Evolutionary conservation across 2,797 vertebrate species (phyloP), one percentile per base, ranked within the genome.

Genomic region (Microctenopoma steveboyesi): DNA sequence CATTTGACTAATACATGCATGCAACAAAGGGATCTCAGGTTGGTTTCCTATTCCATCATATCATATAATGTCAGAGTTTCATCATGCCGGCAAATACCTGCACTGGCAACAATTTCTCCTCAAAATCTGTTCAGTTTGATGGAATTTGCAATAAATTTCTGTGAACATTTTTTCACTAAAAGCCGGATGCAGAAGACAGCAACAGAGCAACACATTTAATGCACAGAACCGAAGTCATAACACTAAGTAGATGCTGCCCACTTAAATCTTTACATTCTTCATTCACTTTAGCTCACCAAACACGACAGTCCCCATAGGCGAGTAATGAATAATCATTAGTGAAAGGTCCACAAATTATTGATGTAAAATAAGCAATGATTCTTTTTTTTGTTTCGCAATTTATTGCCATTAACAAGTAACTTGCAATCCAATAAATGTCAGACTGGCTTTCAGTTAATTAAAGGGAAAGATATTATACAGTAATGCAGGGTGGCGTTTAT

Each of bases 361-460:
- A 92, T 92, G 90, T 94, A 95, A 96, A 95, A 95, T 89, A 95
- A 95, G 93, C 93, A 94, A 93, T 94, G 93, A 94, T 95, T 94
- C 93, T 90, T 89, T 94, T 95, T 94, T 94, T 94, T 92, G 91
- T 94, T 92, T 87, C 74, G 71, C 92, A 95, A 94, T 96, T 95
- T 92, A 86, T 94, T 94, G 94, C 93, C 93, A 96, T 98, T 98
- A 97, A 96, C 95, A 95, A 96, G 96, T 95, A 97, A 96, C 93
- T 95, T 95, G 95, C 91, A 94, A 96, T 96, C 95, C 95, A 98
- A 97, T 98, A 98, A 97, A 96, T 94, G 95, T 96, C 97, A 95
- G 95, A 93, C 95, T 96, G 93, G 94, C 96, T 97, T 98, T 97
- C 95, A 95, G 95, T 98, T 98, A 98, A 98, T 98, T 98, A 98